Evolutionary conservation across 2,113 vertebrate species (phyloP), one percentile per base, ranked within the genome.

Genomic region (Stigmatopora nigra): DNA sequence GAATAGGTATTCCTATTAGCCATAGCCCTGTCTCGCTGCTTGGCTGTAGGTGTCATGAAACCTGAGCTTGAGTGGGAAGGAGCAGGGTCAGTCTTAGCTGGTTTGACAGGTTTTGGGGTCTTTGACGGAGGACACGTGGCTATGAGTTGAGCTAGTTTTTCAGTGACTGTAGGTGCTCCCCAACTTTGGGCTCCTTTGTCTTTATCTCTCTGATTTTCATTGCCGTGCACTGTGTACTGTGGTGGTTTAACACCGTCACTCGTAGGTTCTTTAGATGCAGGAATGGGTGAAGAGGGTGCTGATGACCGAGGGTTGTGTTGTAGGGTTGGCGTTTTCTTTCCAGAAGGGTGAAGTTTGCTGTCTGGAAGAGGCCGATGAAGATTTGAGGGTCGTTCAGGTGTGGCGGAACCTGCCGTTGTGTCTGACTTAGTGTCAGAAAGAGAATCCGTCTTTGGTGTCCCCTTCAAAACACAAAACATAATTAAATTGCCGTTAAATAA

Each of bases 71-170:
- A 82, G 47, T 79, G 78, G 58, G 84, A 35, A 69, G 86, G 60
- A 62, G 76, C 53, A 1, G 81, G 67, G 45, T 86, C 82, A 15
- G 60, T 71, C 66, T 91, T 91, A 46, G 82, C 61, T 8, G 87
- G 87, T 90, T 96, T 97, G 38, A 70, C 69, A 61, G 90, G 90
- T 87, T 97, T 99, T 86, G 93, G 92, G 88, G 92, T 94, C 92
- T 98, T 99, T 69, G 93, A 89, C 63, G 94, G 94, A 64, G 96
- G 96, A 79, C 97, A 98, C 63, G 93, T 98, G 52, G 94, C 94
- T 78, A 98, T 97, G 51, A 99, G 94, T 44, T 97, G 94, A 66
- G 95, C 94, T 81, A 98, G 84, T 82, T 99, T 99, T 73, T 98
- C 95, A 25, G 94, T 95, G 48, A 98, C 93, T 0, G 92, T 94